Base-by-base conservation (phyloP, 1,140 invertebrate species). In the Drosophila pseudoobscura region DNA sequence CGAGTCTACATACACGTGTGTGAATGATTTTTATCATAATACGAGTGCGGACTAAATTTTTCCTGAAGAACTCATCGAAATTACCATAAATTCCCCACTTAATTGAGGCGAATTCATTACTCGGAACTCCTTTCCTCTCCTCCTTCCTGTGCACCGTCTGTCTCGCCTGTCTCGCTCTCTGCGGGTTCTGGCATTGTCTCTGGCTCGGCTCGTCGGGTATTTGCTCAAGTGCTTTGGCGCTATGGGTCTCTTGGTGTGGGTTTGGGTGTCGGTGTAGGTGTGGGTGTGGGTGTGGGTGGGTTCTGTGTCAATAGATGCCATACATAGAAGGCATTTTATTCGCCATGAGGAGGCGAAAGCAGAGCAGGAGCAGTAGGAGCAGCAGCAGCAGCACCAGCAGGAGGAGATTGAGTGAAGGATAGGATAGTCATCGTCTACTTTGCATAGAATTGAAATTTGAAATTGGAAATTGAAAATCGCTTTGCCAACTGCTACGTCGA, bases 301-400 rank as follows among this genome's bases (percentile, higher is more conserved):
- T 88, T 76, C 62, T 87, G 75, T 83, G 78, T 88, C 83, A 83
- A 87, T 88, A 88, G 83, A 83, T 88, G 78, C 78, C 78, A 88
- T 57, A 78, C 82, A 78, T 68, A 61, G 56, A 44, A 69, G 49
- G 60, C 66, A 76, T 66, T 64, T 59, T 65, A 78, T 49, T 50
- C 22, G 41, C 15, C n/a, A 1, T 1, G 41, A 39, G 41, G 26
- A 7, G 29, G 29, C 11, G 9, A 8, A 2, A 13, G n/a, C 61
- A 6, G 22, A 17, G 13, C 29, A 6, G 29, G 47, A 29, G 57
- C n/a, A 31, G 47, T 17, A 22, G 44, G 1, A 26, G 41, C 26
- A 35, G 39, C 59, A 35, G 39, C 59, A 41, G 41, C 26, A 35
- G 39, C 53, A 41, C 11, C 29, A 39, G 35, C 3, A 17, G 35